Conservation (phyloP, 30 jellyfish, hydroid and myxozoan genomes). For the Aurelia sp. region DNA sequence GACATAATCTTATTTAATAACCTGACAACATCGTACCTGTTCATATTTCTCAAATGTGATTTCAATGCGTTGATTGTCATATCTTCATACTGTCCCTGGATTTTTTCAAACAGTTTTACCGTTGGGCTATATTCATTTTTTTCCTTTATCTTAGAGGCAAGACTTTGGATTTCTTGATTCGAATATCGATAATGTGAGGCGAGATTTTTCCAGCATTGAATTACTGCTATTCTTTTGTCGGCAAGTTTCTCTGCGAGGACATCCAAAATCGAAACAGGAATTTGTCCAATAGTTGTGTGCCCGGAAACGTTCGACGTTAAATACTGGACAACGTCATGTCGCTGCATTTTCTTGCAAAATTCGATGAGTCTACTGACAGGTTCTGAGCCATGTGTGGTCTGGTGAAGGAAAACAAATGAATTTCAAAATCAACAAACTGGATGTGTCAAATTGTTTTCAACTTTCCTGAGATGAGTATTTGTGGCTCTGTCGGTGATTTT, state of each 20-base stretch:
- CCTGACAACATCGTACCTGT: conserved; percentile 9
- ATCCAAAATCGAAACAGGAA: neutral
- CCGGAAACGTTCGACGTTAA: neutral
- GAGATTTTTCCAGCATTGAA: conserved; percentile 26
- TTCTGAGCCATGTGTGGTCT: no score
- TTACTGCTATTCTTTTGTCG: no score
- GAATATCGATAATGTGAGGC: conserved; percentile 13
- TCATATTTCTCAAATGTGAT: neutral
- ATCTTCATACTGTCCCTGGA: neutral
- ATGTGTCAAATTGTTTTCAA: no score
- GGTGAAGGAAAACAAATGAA: no score
- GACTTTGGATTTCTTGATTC: neutral
- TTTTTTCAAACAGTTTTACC: neutral
- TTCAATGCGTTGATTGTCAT: neutral
- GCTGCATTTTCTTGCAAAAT: neutral
- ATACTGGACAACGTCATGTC: conserved; percentile 14
- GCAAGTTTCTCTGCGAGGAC: conserved; percentile 15
- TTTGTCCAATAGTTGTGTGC: neutral
- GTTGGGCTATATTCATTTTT: conserved; percentile 31
- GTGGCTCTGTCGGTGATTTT: no score
- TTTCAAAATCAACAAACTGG: no score
- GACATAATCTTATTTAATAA: neutral
- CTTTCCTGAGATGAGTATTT: no score
- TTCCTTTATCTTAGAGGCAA: neutral
- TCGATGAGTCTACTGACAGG: neutral